These are phyloP conservation scores for Dryocosmus kuriphilus DNA, from an alignment of 2,888 invertebrate genomes.

Conservation along the genomic window DNA sequence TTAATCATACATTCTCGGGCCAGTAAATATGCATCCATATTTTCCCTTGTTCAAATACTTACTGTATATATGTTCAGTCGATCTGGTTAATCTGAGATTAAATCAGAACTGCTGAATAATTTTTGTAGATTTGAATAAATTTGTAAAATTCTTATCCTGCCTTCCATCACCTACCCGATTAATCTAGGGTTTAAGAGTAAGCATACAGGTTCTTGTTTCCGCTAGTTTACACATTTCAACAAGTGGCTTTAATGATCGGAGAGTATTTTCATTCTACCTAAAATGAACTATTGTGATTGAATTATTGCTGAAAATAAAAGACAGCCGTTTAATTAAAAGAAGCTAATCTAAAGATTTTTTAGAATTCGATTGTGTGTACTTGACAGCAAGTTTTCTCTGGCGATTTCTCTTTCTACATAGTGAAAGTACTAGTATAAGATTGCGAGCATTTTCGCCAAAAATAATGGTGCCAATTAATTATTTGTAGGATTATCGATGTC, in stretches of 20 bases:
- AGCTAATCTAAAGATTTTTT: too few species aligned
- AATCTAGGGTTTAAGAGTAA: neutral
- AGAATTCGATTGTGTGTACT: too few species aligned
- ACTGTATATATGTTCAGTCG: neutral
- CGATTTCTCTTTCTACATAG: too few species aligned
- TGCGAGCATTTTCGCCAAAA: too few species aligned
- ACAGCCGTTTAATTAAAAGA: too few species aligned
- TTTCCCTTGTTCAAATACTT: neutral
- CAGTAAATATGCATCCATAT: neutral
- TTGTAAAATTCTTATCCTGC: neutral
- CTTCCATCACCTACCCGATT: neutral
- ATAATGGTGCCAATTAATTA: too few species aligned
- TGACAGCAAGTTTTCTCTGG: too few species aligned
- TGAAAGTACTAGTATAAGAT: too few species aligned
- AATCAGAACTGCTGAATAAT: neutral
- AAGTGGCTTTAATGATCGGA: neutral
- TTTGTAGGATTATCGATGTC: too few species aligned
- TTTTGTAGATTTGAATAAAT: neutral
- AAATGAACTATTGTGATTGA: slow-evolving; percentile 1
- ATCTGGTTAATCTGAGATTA: neutral
- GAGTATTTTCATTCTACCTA: neutral
- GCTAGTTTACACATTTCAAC: neutral
- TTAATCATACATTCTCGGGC: slow-evolving; percentile 6
- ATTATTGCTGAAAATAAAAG: too few species aligned
- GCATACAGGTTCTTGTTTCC: neutral